Evolutionary conservation across 2,113 vertebrate species (phyloP).

Genomic region (Python bivittatus): DNA sequence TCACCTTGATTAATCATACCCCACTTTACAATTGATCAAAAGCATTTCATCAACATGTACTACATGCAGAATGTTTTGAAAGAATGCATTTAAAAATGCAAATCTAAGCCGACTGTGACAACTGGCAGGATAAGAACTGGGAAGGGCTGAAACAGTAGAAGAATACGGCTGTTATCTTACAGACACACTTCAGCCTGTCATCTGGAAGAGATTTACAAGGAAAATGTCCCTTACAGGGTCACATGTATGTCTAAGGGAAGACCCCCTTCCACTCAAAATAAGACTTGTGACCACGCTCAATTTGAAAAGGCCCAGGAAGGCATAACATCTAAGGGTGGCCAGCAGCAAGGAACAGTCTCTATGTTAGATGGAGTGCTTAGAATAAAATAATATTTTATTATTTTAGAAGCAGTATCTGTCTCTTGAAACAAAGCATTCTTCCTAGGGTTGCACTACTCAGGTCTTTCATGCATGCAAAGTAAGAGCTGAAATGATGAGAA

Average conservation of each 20-base stretch:
- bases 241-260: slow-evolving; percentile 27
- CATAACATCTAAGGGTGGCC: not conserved
- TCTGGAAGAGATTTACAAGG: slow-evolving; percentile 66
- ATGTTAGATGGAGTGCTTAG: not conserved
- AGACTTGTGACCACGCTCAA: not conserved
- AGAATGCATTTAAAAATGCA: not conserved
- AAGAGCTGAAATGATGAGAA: not conserved
- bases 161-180: slow-evolving; percentile 68
- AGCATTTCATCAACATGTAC: slow-evolving; percentile 4
- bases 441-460: not conserved
- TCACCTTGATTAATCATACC: not conserved
- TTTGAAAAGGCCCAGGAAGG: not conserved
- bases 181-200: slow-evolving; percentile 72
- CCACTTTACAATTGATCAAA: not conserved
- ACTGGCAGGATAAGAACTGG: slow-evolving; percentile 55
- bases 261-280: slow-evolving; percentile 35
- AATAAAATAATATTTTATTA: not conserved
- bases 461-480: not conserved
- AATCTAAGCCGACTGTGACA: slow-evolving; percentile 41
- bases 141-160: slow-evolving; percentile 65
- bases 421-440: not conserved
- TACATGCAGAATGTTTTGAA: slow-evolving; percentile 34
- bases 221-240: slow-evolving; percentile 43
- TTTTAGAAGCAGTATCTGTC: not conserved
- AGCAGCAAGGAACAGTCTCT: not conserved